Evolutionary conservation across 2,888 invertebrate species (phyloP), one percentile per base, ranked within the genome.

Genomic region (Diaprepes abbreviatus): DNA sequence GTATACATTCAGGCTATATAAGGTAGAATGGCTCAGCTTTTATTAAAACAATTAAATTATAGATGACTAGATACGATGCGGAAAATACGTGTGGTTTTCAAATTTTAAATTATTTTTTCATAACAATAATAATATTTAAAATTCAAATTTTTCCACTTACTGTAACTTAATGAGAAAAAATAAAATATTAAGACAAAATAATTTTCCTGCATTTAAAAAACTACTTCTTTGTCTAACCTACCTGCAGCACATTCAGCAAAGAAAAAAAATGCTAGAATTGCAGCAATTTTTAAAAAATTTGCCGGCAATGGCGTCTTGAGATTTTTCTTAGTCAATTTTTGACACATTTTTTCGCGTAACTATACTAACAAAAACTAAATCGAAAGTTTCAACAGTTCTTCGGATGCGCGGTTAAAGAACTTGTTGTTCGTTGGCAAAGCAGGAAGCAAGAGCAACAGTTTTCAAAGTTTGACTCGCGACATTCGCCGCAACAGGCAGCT

Each of bases 231-330:
- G 57, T 71, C 54, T 62, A 74, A 78, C 82, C 80, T 83, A 90
- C 90, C 89, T 83, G 89, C 86, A 67, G 87, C 87, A 75, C 87
- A 87, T 78, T 89, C 88, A 16, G 86, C 87, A 68, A 89, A 85
- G 74, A 87, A 88, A 73, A 89, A 84, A 66, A 89, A 82, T 64
- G 89, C 83, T 35, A 89, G 82, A 24, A 89, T 76, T 16, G 86
- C 82, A n/a, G 86, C 82, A 45, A 87, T 79, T 71, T 85, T 84
- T 43, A 86, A 78, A 62, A 82, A 71, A 68, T 74, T 77, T 50
- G 70, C 68, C 31, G 73, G 70, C 64, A 74, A 63, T 12, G 74
- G 73, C 21, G 62, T 55, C 28, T 58, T 57, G 28, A 33, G 58
- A 10, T 10, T 58, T 40, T 16, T 43, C 16, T 55, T 64, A 9